These are phyloP conservation scores for Dicentrarchus labrax DNA, from an alignment of 2,113 vertebrate genomes.

Conservation along the genomic window DNA sequence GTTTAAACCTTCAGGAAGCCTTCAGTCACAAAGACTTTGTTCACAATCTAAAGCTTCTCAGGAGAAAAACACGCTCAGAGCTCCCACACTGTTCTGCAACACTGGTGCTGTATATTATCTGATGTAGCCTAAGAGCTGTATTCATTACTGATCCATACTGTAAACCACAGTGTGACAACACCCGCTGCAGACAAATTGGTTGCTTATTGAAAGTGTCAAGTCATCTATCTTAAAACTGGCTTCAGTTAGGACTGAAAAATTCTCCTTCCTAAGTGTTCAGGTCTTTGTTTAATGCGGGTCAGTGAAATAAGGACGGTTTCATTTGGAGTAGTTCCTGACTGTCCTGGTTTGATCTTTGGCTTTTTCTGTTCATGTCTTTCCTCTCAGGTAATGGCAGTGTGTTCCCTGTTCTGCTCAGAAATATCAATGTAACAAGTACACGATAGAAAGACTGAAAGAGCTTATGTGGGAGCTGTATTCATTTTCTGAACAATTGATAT, in stretches of 20 bases:
- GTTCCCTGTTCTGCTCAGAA: conserved; percentile 15
- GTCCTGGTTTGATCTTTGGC: not conserved
- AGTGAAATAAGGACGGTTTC: not conserved
- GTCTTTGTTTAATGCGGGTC: not conserved
- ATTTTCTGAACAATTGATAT: conserved; percentile 17
- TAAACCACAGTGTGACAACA: conserved; percentile 8
- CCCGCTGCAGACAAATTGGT: conserved; percentile 32
- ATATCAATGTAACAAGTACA: conserved; percentile 19
- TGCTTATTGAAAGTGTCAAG: conserved; percentile 32
- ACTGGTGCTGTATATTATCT: not conserved
- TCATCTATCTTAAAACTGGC: conserved; percentile 31
- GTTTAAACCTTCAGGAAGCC: conserved; percentile 38
- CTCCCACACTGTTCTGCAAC: not conserved
- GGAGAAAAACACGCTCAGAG: not conserved
- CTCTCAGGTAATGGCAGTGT: not conserved
- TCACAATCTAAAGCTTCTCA: conserved; percentile 10
- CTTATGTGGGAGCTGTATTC: not conserved
- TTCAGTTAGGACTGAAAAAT: not conserved
- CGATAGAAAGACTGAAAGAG: not conserved
- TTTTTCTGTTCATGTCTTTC: conserved; percentile 9
- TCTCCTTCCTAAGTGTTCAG: not conserved
- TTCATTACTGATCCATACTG: conserved; percentile 20
- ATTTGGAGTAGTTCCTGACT: not conserved
- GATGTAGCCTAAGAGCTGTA: conserved; percentile 6
- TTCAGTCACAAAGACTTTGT: conserved; percentile 12